phyloP scores from a whole-genome alignment of 2,113 vertebrate species.

The Shinisaurus crocodilurus region DNA sequence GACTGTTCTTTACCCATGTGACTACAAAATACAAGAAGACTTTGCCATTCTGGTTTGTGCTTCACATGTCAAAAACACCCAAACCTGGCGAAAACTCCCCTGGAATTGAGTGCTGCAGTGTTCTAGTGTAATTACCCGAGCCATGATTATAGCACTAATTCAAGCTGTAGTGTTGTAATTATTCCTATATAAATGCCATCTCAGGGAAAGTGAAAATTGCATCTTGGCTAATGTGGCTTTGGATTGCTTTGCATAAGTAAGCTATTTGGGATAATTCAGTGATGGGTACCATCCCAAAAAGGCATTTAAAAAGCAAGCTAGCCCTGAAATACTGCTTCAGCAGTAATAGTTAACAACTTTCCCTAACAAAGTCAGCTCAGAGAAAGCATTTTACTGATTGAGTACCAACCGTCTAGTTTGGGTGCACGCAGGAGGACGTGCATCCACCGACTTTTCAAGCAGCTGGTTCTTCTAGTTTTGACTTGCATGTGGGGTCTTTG shows the following conservation, averaged over 20 bases:
- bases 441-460: neutral
- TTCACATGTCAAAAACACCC: conserved; percentile 10
- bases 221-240: conserved; percentile 19
- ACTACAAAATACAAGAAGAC: neutral
- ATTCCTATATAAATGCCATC: conserved; percentile 25
- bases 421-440: neutral
- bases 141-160: neutral
- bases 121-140: neutral
- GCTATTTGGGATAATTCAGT: neutral
- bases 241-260: conserved; percentile 23
- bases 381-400: neutral
- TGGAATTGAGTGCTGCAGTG: neutral
- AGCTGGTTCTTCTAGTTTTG: neutral
- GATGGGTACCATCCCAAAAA: conserved; percentile 16
- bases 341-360: neutral
- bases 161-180: neutral
- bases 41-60: neutral
- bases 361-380: neutral
- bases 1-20: neutral
- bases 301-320: neutral
- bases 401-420: neutral
- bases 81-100: neutral
- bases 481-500: neutral
- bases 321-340: neutral
- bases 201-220: neutral